Percentiles rank a stretch among this genome's conserved stretches.
These are phyloP conservation scores for Drosophila putrida DNA, from an alignment of 2,888 invertebrate genomes.

Conservation along the genomic window DNA sequence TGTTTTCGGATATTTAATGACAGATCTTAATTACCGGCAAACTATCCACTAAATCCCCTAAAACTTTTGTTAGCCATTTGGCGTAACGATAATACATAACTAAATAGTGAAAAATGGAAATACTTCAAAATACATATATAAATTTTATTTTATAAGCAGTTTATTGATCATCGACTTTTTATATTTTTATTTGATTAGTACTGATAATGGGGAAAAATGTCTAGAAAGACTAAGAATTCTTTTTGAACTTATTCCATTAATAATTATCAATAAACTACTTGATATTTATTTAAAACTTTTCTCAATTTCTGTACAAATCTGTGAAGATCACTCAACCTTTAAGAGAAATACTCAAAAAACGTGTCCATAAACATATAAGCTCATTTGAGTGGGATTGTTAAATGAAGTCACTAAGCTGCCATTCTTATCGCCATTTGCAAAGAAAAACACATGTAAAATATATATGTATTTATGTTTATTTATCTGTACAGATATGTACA, in stretches of 20 bases:
- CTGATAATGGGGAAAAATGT: no score
- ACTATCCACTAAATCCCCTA: neutral
- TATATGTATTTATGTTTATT: slow-evolving; percentile 32
- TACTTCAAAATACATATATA: neutral
- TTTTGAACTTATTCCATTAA: no score
- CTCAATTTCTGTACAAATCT: no score
- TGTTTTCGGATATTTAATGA: slow-evolving; percentile 20
- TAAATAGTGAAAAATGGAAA: neutral
- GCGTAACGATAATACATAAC: neutral
- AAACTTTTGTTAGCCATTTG: slow-evolving; percentile 8
- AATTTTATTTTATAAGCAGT: neutral
- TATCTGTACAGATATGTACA: slow-evolving; percentile 3
- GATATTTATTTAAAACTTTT: no score
- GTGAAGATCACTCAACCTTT: neutral
- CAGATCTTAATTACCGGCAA: slow-evolving; percentile 35
- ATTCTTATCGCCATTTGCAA: slow-evolving; percentile 32
- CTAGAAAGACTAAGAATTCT: no score
- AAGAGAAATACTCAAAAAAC: neutral
- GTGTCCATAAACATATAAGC: slow-evolving; percentile 12
- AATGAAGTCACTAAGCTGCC: slow-evolving; percentile 50
- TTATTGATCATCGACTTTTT: neutral
- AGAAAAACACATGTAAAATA: slow-evolving; percentile 35
- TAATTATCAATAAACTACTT: no score
- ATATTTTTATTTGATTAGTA: no score
- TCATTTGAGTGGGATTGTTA: neutral